A percentile compares a stretch with the other conserved stretches of the same genome.
phyloP scores from a whole-genome alignment of 2,888 invertebrate species.

The Brenthis hecate region DNA sequence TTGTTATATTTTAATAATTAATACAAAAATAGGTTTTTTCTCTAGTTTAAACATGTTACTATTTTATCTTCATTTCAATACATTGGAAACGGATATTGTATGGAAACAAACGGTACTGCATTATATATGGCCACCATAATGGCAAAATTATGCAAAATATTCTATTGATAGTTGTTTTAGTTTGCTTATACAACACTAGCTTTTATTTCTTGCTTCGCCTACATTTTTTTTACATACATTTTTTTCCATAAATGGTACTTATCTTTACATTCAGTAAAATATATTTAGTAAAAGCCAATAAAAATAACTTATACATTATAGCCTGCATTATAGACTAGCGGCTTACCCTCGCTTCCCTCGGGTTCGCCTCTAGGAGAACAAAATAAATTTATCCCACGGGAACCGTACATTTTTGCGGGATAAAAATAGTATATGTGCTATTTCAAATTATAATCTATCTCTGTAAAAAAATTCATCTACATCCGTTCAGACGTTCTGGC shows the following conservation, averaged over 20 bases:
- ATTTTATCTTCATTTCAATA: conserved; percentile 16
- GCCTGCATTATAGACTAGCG: too few relatives aligned
- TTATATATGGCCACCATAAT: conserved; percentile 38
- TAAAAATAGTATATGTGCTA: too few relatives aligned
- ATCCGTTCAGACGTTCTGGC: too few relatives aligned
- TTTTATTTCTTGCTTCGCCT: neutral
- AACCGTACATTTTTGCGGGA: too few relatives aligned
- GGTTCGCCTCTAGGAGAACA: too few relatives aligned
- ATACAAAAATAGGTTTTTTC: conserved; percentile 13
- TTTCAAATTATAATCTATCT: too few relatives aligned
- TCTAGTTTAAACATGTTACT: conserved; percentile 11
- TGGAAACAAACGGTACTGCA: conserved; percentile 38
- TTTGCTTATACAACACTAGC: conserved; percentile 14
- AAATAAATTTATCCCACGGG: too few relatives aligned
- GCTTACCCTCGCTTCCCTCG: too few relatives aligned
- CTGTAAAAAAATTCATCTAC: too few relatives aligned
- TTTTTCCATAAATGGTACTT: neutral
- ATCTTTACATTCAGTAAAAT: too few relatives aligned
- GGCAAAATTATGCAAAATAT: conserved; percentile 30
- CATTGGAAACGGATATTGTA: conserved; percentile 37
- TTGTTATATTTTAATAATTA: conserved; percentile 13
- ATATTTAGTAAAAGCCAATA: neutral
- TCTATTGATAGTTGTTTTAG: conserved; percentile 24
- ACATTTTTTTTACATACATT: neutral
- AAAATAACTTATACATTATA: too few relatives aligned